Evolutionary conservation across 2,888 invertebrate species (phyloP).

Genomic region (Ptilodon capucinus): DNA sequence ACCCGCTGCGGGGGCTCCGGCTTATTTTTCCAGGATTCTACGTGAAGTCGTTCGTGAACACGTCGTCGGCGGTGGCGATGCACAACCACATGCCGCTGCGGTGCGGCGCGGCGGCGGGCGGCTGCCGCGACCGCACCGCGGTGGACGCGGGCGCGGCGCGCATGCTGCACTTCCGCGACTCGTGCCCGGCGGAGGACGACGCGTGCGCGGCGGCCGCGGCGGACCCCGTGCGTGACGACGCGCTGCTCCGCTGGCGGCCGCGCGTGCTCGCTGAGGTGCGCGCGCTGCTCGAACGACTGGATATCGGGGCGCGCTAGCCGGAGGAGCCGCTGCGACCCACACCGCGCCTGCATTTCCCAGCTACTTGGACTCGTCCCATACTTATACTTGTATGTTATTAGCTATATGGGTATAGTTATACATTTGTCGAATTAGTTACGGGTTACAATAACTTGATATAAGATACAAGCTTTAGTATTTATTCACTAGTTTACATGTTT

Average conservation of each 20-base stretch:
- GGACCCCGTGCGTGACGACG: constrained; percentile 1
- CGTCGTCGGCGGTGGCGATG: constrained; percentile 11
- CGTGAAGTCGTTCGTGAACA: constrained; percentile 19
- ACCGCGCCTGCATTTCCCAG: no score
- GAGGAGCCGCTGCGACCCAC: no score
- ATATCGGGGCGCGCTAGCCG: background rate
- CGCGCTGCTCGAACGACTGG: background rate
- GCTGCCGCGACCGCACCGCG: background rate
- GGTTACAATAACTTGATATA: no score
- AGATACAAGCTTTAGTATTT: no score
- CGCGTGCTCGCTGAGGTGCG: constrained; percentile 3
- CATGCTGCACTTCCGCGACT: constrained; percentile 1
- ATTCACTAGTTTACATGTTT: no score
- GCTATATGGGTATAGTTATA: no score
- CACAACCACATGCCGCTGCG: constrained; percentile 18
- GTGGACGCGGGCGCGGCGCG: background rate
- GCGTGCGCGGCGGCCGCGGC: background rate
- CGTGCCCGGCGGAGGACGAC: background rate
- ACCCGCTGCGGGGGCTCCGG: background rate
- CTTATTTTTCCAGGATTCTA: constrained; percentile 4
- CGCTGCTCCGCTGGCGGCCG: constrained; percentile 3
- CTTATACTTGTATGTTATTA: no score
- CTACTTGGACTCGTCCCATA: no score
- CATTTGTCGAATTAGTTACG: no score
- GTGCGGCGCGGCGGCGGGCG: background rate